Percentiles rank a stretch among this genome's conserved stretches.
These are phyloP conservation scores for Eudyptes chrysolophus DNA, from an alignment of 2,113 vertebrate species.

Conservation along the genomic window DNA sequence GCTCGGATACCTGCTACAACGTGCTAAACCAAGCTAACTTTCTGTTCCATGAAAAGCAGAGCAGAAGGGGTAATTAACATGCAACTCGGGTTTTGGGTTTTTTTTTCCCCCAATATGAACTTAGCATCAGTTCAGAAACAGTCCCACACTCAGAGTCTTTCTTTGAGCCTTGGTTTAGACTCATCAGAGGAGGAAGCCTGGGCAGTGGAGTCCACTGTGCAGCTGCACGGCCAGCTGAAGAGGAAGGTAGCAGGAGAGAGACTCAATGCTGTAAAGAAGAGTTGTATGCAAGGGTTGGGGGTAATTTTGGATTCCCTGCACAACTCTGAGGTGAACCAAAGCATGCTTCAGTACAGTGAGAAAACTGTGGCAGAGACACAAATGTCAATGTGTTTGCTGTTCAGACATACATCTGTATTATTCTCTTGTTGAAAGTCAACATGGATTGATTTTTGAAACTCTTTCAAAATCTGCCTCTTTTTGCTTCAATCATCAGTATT, in stretches of 20 bases:
- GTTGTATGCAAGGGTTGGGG: neutral
- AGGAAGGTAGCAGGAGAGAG: neutral
- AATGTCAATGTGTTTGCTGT: neutral
- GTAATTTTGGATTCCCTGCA: neutral
- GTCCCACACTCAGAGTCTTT: neutral
- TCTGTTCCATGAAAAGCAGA: neutral
- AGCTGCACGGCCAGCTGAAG: neutral
- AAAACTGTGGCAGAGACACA: neutral
- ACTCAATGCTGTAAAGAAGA: neutral
- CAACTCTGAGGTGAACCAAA: neutral
- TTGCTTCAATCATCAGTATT: neutral
- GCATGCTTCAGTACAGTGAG: neutral
- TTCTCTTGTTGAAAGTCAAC: neutral
- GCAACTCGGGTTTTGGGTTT: neutral
- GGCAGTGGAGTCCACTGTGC: neutral
- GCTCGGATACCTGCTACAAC: neutral
- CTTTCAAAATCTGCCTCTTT: neutral
- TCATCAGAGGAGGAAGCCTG: neutral
- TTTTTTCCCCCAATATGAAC: neutral
- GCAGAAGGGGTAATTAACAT: neutral
- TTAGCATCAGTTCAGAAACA: neutral
- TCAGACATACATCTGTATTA: neutral
- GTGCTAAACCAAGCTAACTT: neutral
- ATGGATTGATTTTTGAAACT: neutral
- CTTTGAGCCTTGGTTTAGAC: neutral